Evolutionary conservation across 2,888 invertebrate species (phyloP), one percentile per base, ranked within the genome.

Genomic region (Tethea ocularis): DNA sequence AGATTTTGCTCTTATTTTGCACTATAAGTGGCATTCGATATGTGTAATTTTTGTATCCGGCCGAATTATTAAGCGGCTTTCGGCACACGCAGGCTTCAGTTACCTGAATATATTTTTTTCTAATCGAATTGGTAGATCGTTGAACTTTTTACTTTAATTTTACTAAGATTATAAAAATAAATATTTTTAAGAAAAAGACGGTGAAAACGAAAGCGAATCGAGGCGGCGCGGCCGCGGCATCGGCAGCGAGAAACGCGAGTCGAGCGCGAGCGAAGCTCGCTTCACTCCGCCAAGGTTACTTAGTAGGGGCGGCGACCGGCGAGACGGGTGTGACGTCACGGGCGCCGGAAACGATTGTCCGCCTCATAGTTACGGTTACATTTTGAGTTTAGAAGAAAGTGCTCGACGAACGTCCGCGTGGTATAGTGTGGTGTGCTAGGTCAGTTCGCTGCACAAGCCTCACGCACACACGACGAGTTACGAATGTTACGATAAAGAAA

Each of bases 361-460:
- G 89, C 85, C 75, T 89, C 87, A 89, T 91, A 92, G 90, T 88
- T 88, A 91, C 90, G 88, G 90, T 90, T 86, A 90, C 89, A 89
- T 88, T 92, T 91, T 89, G 89, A 91, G 84, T 90, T 91, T 91
- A 91, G 88, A 92, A 89, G 91, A 92, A 91, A 93, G 92, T 90
- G 85, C 75, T 86, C 77, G 78, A 76, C 72, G 73, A 33, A 62
- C 74, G 82, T 80, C n/a, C 36, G 15, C 29, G 53, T 29, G 20
- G 33, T 33, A n/a, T 38, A 10, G 38, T 22, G 54, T 24, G 54
- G 86, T 92, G 84, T 77, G 82, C 81, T 91, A 91, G 92, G 92
- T 92, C 91, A 92, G 92, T 85, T 74, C 77, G 66, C 68, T 74
- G 78, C 76, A 75, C 67, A 41, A 20, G 36, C 51, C 22, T 23